Evolutionary conservation across 1,140 invertebrate species (phyloP), one percentile per base, ranked within the genome.

Genomic region (Pygmarrhopalites habei): DNA sequence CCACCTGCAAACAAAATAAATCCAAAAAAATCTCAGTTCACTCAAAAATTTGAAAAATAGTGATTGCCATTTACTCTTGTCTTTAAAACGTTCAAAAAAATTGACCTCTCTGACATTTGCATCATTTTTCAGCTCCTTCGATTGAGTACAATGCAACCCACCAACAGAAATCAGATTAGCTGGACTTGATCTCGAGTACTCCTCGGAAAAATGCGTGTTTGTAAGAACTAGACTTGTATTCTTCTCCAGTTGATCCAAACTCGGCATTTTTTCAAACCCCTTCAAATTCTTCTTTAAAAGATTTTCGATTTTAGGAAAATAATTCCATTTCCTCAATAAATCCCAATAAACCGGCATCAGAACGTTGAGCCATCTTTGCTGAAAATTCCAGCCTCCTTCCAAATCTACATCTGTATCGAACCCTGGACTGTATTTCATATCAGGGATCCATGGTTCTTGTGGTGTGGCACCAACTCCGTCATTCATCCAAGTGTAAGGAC

Each of bases 101-200:
- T 41, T n/a, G n/a, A n/a, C n/a, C n/a, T n/a, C n/a, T n/a, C n/a
- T n/a, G n/a, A n/a, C n/a, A n/a, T n/a, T n/a, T n/a, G n/a, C n/a
- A n/a, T n/a, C n/a, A n/a, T n/a, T n/a, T n/a, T n/a, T n/a, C n/a
- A n/a, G n/a, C n/a, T n/a, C n/a, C n/a, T n/a, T n/a, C n/a, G n/a
- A n/a, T n/a, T n/a, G n/a, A 23, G 23, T 15, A 21, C 43, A 53
- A n/a, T 84, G 83, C 64, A 85, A 73, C 1, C 82, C 82, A 0
- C 82, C 82, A 17, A 86, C 75, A 70, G 85, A 82, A 41, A 86
- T 74, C 17, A 86, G 75, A 64, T 82, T 83, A 28, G 80, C 79
- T 0, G 80, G 66, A 29, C 77, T 72, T 0, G 81, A 79, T 12
- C 76, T 73, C 0, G 80, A 75, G 23, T 76, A 75, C 26, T 77